phyloP scores from a whole-genome alignment of 2,113 vertebrate genomes.

The Pedionomus torquatus region DNA sequence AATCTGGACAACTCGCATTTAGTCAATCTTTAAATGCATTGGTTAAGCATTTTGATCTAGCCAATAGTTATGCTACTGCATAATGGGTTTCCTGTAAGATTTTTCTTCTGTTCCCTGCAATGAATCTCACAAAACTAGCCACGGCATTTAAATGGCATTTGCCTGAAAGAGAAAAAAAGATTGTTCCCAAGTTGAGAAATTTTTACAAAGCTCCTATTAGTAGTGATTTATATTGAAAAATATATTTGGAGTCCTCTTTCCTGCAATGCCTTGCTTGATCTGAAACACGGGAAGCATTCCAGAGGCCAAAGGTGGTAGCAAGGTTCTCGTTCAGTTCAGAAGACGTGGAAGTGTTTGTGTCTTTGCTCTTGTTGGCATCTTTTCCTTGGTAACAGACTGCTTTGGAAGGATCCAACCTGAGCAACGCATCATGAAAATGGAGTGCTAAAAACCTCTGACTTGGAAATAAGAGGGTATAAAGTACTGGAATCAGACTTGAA shows the following conservation, averaged over 20 bases:
- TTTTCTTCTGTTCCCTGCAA: not conserved
- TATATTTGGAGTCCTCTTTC: not conserved
- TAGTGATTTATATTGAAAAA: not conserved
- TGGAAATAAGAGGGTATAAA: not conserved
- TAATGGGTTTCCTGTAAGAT: fast-evolving
- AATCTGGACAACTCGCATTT: not conserved
- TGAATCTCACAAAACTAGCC: not conserved
- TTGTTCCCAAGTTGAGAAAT: not conserved
- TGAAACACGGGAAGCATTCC: not conserved
- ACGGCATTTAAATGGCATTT: not conserved
- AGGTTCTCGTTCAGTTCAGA: not conserved
- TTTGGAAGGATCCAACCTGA: not conserved
- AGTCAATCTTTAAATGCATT: not conserved
- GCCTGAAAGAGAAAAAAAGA: not conserved
- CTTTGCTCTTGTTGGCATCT: not conserved
- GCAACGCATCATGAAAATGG: fast-evolving
- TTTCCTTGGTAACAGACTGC: not conserved
- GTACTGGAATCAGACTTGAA: not conserved
- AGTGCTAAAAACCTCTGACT: not conserved
- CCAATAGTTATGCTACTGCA: not conserved
- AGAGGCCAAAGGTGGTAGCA: not conserved
- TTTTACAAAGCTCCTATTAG: not conserved
- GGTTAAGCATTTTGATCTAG: not conserved
- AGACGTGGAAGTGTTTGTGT: not conserved
- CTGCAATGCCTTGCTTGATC: not conserved